A percentile compares a stretch with the other conserved stretches of the same genome.
These are phyloP conservation scores for Antheraea assamensis DNA, from an alignment of 2,888 invertebrate genomes.

Conservation along the genomic window DNA sequence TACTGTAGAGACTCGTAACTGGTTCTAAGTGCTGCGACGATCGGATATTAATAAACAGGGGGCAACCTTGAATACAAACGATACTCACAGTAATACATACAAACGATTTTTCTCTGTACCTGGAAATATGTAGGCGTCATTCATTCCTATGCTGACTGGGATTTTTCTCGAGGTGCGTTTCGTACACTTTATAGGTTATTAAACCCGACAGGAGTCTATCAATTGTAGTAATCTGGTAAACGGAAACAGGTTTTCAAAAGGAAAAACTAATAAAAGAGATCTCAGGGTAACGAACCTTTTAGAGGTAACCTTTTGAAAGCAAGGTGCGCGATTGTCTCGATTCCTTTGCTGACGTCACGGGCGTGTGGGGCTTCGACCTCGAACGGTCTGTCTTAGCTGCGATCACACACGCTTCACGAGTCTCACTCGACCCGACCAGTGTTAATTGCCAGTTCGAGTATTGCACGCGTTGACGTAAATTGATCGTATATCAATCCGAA, in stretches of 20 bases:
- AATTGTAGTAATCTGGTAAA: neutral
- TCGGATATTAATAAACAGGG: neutral
- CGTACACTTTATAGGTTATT: neutral
- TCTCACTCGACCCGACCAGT: neutral
- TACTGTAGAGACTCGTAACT: slow-evolving; percentile 1
- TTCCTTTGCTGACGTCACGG: slow-evolving; percentile 12
- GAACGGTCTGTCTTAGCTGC: neutral
- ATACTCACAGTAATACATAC: neutral
- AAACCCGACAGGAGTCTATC: neutral
- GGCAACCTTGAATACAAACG: slow-evolving; percentile 1
- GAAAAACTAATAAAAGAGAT: neutral
- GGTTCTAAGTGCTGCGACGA: slow-evolving; percentile 7
- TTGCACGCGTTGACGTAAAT: slow-evolving; percentile 14
- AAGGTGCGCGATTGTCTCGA: slow-evolving; percentile 2
- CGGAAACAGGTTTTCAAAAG: neutral
- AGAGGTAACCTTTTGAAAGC: slow-evolving; percentile 10
- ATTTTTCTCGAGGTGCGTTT: neutral
- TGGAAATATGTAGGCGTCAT: slow-evolving; percentile 9
- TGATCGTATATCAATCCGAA: slow-evolving; percentile 16
- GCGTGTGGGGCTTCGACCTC: slow-evolving; percentile 8
- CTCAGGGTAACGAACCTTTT: neutral
- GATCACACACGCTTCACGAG: slow-evolving; percentile 8
- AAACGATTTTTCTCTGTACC: neutral
- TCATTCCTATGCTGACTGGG: slow-evolving; percentile 3
- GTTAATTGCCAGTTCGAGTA: slow-evolving; percentile 8